A percentile compares a stretch with the other conserved stretches of the same genome.
Conservation (phyloP, 2,888 invertebrate genomes). For the Odontothrips loti region DNA sequence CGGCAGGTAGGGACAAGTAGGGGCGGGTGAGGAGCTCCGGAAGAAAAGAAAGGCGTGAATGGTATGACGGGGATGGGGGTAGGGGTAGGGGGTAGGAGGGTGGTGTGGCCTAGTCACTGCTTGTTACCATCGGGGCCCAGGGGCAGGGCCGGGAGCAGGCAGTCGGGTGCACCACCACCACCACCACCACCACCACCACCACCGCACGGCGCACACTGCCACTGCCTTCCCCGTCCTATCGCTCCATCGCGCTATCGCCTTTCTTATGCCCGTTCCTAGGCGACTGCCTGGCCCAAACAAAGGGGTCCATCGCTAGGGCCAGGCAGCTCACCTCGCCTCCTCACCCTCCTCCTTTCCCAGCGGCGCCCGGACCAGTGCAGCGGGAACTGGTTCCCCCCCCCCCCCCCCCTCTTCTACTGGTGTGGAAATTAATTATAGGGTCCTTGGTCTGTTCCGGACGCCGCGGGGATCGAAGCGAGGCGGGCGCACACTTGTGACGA, state of each 20-base stretch:
- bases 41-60: too few species aligned
- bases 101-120: background rate
- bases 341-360: too few species aligned
- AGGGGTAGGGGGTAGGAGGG: background rate
- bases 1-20: too few species aligned
- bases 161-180: too few species aligned
- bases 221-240: background rate
- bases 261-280: background rate
- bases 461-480: too few species aligned
- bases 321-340: too few species aligned
- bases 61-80: background rate
- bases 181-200: too few species aligned
- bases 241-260: background rate
- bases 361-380: background rate
- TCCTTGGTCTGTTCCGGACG: background rate
- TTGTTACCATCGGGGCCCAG: background rate
- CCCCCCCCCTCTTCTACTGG: background rate
- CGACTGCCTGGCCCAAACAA: background rate
- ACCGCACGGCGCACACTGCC: background rate
- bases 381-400: too few species aligned
- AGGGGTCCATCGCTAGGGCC: background rate
- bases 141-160: too few species aligned
- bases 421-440: background rate
- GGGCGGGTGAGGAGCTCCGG: too few species aligned
- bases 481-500: too few species aligned